phyloP scores from a whole-genome alignment of 2,797 vertebrate genomes.

The Schizopygopsis pylzovi region DNA sequence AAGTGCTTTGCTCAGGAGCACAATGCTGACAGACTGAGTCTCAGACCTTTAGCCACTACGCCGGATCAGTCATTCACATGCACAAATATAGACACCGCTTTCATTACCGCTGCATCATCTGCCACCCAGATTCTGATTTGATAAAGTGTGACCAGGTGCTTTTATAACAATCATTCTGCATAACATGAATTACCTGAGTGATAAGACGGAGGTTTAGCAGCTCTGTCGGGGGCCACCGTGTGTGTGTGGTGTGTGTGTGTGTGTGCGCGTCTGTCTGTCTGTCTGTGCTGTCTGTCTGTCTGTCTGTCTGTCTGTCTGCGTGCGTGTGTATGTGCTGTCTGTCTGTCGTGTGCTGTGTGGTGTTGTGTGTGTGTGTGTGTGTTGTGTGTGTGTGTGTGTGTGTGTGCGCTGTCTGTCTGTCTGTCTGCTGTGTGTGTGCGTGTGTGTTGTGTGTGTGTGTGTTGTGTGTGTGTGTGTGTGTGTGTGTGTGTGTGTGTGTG shows the following conservation, averaged over 20 bases:
- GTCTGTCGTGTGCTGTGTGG: no score
- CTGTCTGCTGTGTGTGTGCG: no score
- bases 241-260: neutral
- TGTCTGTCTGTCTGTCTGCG: no score
- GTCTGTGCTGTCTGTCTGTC: no score
- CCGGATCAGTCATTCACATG: neutral
- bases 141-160: neutral
- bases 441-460: no score
- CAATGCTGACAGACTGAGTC: neutral
- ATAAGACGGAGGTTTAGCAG: neutral
- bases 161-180: neutral
- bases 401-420: no score
- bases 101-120: neutral
- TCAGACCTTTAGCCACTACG: neutral
- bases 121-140: conserved; percentile 1
- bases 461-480: no score
- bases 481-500: no score
- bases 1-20: neutral
- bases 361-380: no score
- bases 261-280: no score
- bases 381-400: no score
- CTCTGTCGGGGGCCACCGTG: neutral
- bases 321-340: no score
- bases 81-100: conserved; percentile 4
- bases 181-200: neutral